Base-by-base conservation (phyloP, 2,797 vertebrate genomes). In the Periophthalmus magnuspinnatus region DNA sequence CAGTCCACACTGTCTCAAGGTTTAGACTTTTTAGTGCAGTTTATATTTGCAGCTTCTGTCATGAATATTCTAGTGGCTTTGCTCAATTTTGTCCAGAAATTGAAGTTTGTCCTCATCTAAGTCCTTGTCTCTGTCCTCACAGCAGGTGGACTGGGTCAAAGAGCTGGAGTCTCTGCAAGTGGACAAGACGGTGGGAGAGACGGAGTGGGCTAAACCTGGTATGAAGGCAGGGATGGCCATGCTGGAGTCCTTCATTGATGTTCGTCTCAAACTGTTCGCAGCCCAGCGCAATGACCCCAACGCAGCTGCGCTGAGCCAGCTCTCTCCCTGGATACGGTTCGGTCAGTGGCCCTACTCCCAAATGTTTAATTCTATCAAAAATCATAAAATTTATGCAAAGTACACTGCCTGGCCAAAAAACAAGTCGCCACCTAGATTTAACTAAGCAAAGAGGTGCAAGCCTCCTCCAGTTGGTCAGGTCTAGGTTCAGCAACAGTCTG, bases 261-360 rank as follows among this genome's bases (percentile, higher is more conserved):
- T 90, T 8, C 91, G 95, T 1, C 91, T 97, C 7, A 92, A 92
- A 65, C 65, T 81, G 64, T 97, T 95, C 1, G 72, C 85, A 55
- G 79, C 88, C 0, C 82, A 93, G 4, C 91, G 96, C 32, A 97
- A 97, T 0, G 83, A 97, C 77, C 96, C 96, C 0, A 97, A 96
- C 73, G 84, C 69, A 6, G 67, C 69, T 0, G 96, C 94, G 0
- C 91, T 96, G 75, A 97, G 96, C 86, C 94, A 95, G 80, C 92
- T 97, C 28, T 97, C 96, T 0, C 96, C 96, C 0, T 97, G 96
- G 96, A 92, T 97, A 74, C 95, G 95, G 74, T 94, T 95, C 0
- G 96, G 96, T 97, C 54, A 92, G 95, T 92, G 0, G 14, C 4
- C 56, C 16, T 14, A 2, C 61, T 41, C 28, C 16, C 36, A 60